These are phyloP conservation scores for Heterohyrax brucei DNA, from an alignment of 2,797 vertebrate genomes.

Conservation along the genomic window DNA sequence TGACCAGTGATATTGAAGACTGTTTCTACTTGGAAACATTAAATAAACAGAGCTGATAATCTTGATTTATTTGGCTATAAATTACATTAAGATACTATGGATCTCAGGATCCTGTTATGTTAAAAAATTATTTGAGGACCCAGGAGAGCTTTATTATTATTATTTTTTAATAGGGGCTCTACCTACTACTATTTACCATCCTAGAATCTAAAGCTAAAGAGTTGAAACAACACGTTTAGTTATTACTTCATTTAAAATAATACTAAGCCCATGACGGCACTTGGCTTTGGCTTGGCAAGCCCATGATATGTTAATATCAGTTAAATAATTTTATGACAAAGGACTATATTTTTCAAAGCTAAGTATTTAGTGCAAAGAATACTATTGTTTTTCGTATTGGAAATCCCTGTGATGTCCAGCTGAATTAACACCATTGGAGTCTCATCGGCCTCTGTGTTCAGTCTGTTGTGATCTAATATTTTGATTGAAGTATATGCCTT, in stretches of 20 bases:
- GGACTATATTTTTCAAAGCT: not conserved
- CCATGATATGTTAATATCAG: not conserved
- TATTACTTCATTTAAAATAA: not conserved
- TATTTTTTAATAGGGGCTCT: not conserved
- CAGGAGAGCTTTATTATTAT: not conserved
- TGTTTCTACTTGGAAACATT: slow-evolving; percentile 19
- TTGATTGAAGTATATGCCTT: not conserved
- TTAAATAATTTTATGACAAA: slow-evolving; percentile 36
- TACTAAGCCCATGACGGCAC: not conserved
- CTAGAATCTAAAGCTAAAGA: not conserved
- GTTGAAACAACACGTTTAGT: not conserved
- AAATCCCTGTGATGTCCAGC: not conserved
- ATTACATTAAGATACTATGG: not conserved
- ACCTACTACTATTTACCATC: not conserved
- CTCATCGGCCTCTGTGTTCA: not conserved
- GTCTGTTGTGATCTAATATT: not conserved
- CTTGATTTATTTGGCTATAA: not conserved
- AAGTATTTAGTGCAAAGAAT: not conserved
- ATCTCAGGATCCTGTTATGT: not conserved
- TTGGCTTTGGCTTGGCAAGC: not conserved
- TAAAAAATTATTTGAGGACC: not conserved
- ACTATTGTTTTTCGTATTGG: not conserved
- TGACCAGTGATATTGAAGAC: not conserved
- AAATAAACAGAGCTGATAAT: not conserved
- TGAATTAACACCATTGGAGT: not conserved